Base-by-base conservation (phyloP, 2,888 invertebrate genomes). In the Saturnia pavonia region DNA sequence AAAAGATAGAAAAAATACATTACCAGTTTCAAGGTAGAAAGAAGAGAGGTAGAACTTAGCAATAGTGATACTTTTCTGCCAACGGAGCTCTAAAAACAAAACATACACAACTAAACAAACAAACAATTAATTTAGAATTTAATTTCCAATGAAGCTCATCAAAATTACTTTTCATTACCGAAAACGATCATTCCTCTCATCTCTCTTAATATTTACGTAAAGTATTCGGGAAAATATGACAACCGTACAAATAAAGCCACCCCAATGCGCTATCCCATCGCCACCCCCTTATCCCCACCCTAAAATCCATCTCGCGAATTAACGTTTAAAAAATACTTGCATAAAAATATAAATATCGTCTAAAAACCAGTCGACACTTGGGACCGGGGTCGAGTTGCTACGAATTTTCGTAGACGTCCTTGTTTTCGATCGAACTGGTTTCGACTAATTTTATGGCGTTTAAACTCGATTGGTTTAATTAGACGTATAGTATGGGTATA, bases 291-390 rank as follows among this genome's bases (percentile, higher is more conserved):
- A 42, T 16, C 22, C 70, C 66, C 54, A 77, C 83, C 81, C 82
- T 80, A 79, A 87, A 91, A 91, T 87, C 87, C 90, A 92, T 91
- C 85, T 88, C 82, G 82, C 74, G 86, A 87, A 91, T 91, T 91
- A 89, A 84, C 86, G 82, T 88, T 86, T 76, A 85, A 88, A 88
- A 87, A 54, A 22, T n/a, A 85, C 83, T 84, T 87, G 88, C 82
- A 83, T 82, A 82, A 83, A 86, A 79, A 82, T 84, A 89, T 87
- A 88, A 85, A 82, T 78, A 77, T 79, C 57, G 57, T 60, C 57
- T 25, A 60, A 60, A 60, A 60, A 27, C 16, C 57, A 27, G 80
- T 73, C 77, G 81, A 78, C 85, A 80, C 88, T 76, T 71, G 81
- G 87, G 88, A 86, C 81, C 74, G 74, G 66, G 74, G 74, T 54